Conservation (phyloP, 2,113 vertebrate species). For the Melanerpes aurifrons region DNA sequence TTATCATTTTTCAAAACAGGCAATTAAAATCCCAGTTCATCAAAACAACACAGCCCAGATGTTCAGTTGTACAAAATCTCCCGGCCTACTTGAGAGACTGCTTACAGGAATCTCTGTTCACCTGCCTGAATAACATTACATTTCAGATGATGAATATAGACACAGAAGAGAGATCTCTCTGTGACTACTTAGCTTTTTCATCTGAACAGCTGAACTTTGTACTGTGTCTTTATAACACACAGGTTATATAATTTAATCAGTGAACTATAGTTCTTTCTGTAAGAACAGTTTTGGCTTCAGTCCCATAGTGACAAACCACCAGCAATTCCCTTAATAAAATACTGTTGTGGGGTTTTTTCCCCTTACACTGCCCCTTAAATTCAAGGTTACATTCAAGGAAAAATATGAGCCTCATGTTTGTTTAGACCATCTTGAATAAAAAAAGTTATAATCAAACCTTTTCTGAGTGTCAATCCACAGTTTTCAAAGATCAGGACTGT, state of each 20-base stretch:
- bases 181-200: background rate
- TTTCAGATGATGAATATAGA: background rate
- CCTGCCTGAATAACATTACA: background rate
- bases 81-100: background rate
- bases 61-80: background rate
- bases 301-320: background rate
- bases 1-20: background rate
- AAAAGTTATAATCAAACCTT: slow-evolving; percentile 3
- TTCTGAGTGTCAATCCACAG: background rate
- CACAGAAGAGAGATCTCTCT: background rate
- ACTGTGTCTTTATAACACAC: background rate
- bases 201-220: background rate
- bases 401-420: slow-evolving; percentile 3
- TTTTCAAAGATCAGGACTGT: slow-evolving; percentile 43
- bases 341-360: background rate
- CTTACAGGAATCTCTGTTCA: background rate
- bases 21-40: background rate
- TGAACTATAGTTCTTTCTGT: background rate
- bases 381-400: background rate
- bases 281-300: slow-evolving; percentile 7
- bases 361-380: background rate
- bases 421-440: slow-evolving; percentile 19
- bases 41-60: background rate
- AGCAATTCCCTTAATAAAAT: background rate
- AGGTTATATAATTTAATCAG: background rate